Conservation (phyloP, 2,113 vertebrate genomes). For the Suncus etruscus region DNA sequence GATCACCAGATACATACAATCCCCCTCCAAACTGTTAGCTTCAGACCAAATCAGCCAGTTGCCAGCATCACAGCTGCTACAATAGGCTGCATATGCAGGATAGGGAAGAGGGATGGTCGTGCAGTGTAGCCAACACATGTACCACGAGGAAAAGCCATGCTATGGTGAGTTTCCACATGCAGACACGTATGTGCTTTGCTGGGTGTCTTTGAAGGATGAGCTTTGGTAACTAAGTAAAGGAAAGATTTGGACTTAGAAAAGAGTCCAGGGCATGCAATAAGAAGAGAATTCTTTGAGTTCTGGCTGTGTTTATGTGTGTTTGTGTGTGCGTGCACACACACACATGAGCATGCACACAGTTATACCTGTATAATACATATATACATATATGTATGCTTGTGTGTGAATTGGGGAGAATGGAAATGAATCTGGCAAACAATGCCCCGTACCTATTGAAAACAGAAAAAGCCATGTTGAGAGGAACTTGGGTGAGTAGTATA, state of each 20-base stretch:
- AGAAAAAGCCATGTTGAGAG: constrained; percentile 75
- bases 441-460: constrained; percentile 62
- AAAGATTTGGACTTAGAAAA: not conserved
- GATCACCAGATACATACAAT: not conserved
- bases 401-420: not conserved
- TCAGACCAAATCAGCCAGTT: not conserved
- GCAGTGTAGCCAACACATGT: not conserved
- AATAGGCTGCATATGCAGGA: not conserved
- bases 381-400: too few species aligned
- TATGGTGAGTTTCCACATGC: not conserved
- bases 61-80: not conserved
- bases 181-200: not conserved
- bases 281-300: constrained; percentile 29
- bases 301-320: not conserved
- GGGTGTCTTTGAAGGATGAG: not conserved
- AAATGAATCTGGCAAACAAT: constrained; percentile 41
- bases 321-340: not conserved
- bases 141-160: constrained; percentile 71
- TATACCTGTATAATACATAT: too few species aligned
- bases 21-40: not conserved
- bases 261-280: constrained; percentile 63
- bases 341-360: not conserved
- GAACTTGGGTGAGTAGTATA: constrained; percentile 4
- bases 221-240: not conserved
- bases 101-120: not conserved